Evolutionary conservation across 2,888 invertebrate species (phyloP).

Genomic region (Cryptocheilus praepositus): DNA sequence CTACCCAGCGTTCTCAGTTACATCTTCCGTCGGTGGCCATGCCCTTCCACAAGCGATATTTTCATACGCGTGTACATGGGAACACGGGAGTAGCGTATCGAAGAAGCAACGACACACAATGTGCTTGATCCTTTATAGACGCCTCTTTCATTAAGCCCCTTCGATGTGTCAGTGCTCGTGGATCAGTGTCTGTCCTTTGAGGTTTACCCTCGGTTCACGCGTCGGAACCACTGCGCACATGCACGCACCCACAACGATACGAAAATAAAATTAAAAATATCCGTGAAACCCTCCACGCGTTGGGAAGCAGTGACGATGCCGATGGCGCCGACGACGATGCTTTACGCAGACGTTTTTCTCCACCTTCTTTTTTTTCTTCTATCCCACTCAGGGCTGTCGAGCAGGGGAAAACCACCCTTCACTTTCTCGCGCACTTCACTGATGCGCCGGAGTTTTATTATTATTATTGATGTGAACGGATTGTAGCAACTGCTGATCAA

Average conservation of each 20-base stretch:
- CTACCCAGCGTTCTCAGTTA: too few relatives aligned
- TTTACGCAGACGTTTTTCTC: slow-evolving; percentile 13
- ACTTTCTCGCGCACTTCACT: slow-evolving; percentile 17
- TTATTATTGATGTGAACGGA: too few relatives aligned
- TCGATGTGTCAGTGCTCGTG: too few relatives aligned
- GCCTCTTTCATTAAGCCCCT: too few relatives aligned
- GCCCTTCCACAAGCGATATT: too few relatives aligned
- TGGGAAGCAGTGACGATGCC: neutral
- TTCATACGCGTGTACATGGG: too few relatives aligned
- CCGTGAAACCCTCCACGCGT: slow-evolving; percentile 49
- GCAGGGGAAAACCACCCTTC: slow-evolving; percentile 44
- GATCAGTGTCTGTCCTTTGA: slow-evolving; percentile 8
- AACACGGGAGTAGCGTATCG: too few relatives aligned
- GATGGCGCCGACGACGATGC: neutral
- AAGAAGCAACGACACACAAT: too few relatives aligned
- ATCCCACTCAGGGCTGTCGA: slow-evolving; percentile 50
- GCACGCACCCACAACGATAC: slow-evolving; percentile 35
- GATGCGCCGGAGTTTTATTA: slow-evolving; percentile 33
- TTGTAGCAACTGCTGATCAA: too few relatives aligned
- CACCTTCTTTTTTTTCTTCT: slow-evolving; percentile 23
- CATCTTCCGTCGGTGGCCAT: too few relatives aligned
- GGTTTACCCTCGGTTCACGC: slow-evolving; percentile 32
- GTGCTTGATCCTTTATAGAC: too few relatives aligned
- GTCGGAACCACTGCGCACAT: slow-evolving; percentile 31
- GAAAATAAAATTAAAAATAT: slow-evolving; percentile 61